Evolutionary conservation across 1,140 invertebrate species (phyloP).

Genomic region (Temnothorax curvispinosus): DNA sequence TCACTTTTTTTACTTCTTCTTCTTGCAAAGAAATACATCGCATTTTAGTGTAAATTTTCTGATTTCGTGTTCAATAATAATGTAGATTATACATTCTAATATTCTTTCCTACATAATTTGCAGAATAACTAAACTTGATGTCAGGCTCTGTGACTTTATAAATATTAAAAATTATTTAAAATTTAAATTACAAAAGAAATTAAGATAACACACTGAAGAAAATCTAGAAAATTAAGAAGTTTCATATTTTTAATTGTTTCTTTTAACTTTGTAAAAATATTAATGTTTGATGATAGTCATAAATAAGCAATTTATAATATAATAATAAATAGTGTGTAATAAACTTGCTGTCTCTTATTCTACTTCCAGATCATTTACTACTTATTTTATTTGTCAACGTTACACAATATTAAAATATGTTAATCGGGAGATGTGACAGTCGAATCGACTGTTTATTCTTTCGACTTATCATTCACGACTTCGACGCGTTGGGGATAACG

Average conservation of each 20-base stretch:
- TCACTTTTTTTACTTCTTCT: background rate
- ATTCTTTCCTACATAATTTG: background rate
- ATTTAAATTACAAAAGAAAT: background rate
- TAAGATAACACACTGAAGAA: background rate
- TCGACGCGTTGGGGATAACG: slow-evolving; percentile 73
- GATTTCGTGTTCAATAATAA: background rate
- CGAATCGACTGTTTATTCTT: background rate
- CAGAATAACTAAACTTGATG: background rate
- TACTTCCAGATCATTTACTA: background rate
- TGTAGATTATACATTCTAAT: background rate
- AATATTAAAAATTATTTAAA: slow-evolving; percentile 8
- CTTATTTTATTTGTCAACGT: background rate
- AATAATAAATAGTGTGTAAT: background rate
- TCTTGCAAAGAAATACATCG: background rate
- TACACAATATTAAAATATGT: background rate
- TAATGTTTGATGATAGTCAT: background rate
- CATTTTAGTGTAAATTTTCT: background rate
- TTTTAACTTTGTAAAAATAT: background rate
- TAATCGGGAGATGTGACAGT: slow-evolving; percentile 2
- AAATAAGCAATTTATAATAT: background rate
- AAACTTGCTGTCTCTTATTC: background rate
- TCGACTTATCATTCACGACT: slow-evolving; percentile 49
- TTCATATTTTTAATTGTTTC: background rate
- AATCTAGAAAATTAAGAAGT: background rate
- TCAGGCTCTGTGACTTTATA: background rate